These are phyloP conservation scores for Barypeithes pellucidus DNA, from an alignment of 2,888 invertebrate species.

Conservation along the genomic window DNA sequence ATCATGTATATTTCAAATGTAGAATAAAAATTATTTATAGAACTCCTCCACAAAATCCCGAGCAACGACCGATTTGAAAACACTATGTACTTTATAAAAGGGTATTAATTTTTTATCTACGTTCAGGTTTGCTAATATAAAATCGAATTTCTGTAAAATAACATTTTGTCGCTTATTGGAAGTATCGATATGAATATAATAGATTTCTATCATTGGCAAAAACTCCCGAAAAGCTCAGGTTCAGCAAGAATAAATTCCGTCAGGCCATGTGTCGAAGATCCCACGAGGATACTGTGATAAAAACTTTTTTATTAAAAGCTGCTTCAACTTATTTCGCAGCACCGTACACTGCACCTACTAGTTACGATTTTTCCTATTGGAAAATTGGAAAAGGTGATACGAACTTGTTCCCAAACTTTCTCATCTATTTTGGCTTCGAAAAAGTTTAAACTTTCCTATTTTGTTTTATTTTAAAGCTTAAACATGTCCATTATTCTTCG, in stretches of 20 bases:
- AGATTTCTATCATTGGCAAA: background rate
- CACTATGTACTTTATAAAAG: too few species aligned
- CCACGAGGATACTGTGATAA: constrained; percentile 52
- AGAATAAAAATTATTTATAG: too few species aligned
- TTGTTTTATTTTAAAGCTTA: constrained; percentile 5
- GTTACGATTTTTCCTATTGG: constrained; percentile 42
- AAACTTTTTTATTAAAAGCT: constrained; percentile 53
- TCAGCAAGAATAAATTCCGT: constrained; percentile 11
- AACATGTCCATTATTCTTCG: background rate
- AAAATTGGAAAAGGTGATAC: constrained; percentile 37
- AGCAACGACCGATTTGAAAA: too few species aligned
- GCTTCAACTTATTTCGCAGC: constrained; percentile 48
- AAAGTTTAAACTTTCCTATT: constrained; percentile 24
- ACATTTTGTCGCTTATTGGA: background rate
- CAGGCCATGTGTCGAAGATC: constrained; percentile 47
- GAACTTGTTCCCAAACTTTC: constrained; percentile 43
- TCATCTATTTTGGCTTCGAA: constrained; percentile 38
- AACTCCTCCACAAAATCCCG: too few species aligned
- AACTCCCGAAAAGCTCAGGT: constrained; percentile 32
- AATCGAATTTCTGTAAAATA: too few species aligned
- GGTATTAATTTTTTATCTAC: too few species aligned
- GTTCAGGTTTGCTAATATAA: too few species aligned
- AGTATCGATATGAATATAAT: background rate
- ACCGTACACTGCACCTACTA: constrained; percentile 37
- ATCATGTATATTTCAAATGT: too few species aligned